Conservation (phyloP, 2,113 vertebrate genomes). For the Lasiurus cinereus region DNA sequence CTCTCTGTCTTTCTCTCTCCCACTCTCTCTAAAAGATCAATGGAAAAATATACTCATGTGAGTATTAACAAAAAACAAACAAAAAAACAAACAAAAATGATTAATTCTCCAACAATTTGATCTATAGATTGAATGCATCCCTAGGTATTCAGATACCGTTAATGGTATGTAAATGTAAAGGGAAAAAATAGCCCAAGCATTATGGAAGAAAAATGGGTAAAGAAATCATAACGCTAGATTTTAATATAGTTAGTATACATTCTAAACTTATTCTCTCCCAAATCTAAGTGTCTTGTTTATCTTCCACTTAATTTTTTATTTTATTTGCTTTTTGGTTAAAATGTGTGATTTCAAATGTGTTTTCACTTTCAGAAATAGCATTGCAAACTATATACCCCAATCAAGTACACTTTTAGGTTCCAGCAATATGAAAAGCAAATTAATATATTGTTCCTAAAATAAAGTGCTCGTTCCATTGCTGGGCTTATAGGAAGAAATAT, state of each 20-base stretch:
- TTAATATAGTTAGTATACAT: conserved; percentile 28
- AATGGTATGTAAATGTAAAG: neutral
- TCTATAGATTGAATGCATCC: neutral
- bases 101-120: neutral
- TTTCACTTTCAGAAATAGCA: conserved; percentile 26
- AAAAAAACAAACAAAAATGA: no score
- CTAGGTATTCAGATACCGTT: neutral
- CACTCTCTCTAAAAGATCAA: no score
- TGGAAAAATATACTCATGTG: no score
- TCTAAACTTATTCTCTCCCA: neutral
- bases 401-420: neutral
- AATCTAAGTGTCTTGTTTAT: conserved; percentile 26
- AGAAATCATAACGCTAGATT: neutral
- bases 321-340: neutral
- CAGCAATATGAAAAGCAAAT: neutral
- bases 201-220: neutral
- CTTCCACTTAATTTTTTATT: neutral
- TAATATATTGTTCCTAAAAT: neutral
- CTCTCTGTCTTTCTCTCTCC: no score
- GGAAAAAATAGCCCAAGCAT: neutral
- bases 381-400: neutral
- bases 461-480: neutral
- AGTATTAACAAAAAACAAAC: no score
- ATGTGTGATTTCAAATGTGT: neutral
- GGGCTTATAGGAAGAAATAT: neutral